Base-by-base conservation (phyloP, 2,888 invertebrate species). In the Caenorhabditis japonica region DNA sequence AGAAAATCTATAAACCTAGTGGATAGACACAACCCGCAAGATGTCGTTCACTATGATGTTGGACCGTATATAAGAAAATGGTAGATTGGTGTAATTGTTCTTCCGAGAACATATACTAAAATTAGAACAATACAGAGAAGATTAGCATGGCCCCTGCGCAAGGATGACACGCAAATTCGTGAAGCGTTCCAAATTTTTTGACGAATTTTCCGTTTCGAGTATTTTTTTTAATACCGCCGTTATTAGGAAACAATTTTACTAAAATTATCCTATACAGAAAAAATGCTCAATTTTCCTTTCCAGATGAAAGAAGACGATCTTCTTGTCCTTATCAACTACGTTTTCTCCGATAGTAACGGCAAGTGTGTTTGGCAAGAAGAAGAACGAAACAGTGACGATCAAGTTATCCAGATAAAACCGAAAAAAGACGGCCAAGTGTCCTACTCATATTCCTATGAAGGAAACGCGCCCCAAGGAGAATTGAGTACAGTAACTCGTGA, bases 161-260 rank as follows among this genome's bases (percentile, higher is more conserved):
- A 93, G 93, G 92, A 93, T 93, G 93, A 93, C 92, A 93, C 92
- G 92, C 92, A 93, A 93, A 93, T 92, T 93, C 93, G 92, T 92
- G 92, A 93, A 93, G 92, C 92, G 92, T 92, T 92, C 92, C 92
- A 92, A 91, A 92, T 88, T 88, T 88, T 88, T 88, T 82, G 76
- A 33, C n/a, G n/a, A n/a, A n/a, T n/a, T n/a, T n/a, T n/a, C n/a
- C n/a, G n/a, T n/a, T n/a, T n/a, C n/a, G n/a, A n/a, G n/a, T n/a
- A n/a, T n/a, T n/a, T n/a, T n/a, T n/a, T n/a, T n/a, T n/a, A n/a
- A n/a, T n/a, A n/a, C n/a, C n/a, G n/a, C n/a, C n/a, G n/a, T n/a
- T n/a, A n/a, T n/a, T n/a, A n/a, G n/a, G n/a, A n/a, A n/a, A n/a
- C n/a, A n/a, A n/a, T n/a, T n/a, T n/a, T n/a, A n/a, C n/a, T n/a